These are phyloP conservation scores for Ibycter americanus DNA, from an alignment of 2,797 vertebrate species.

Conservation along the genomic window DNA sequence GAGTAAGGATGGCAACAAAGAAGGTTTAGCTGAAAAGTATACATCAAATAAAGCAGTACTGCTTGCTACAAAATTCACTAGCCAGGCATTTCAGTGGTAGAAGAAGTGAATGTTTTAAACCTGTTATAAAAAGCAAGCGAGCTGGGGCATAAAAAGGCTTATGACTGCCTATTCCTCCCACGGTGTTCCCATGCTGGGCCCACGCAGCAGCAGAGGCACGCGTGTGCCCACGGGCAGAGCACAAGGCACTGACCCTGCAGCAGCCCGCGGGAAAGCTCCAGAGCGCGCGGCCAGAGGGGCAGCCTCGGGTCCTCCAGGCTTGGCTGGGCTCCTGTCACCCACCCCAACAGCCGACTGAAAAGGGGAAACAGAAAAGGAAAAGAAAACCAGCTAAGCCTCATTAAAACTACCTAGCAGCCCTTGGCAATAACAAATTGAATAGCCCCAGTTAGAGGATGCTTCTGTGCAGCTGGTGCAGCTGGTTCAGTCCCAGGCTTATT, in stretches of 20 bases:
- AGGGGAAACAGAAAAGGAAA: not conserved
- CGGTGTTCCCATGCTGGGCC: fast-evolving
- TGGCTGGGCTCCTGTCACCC: not conserved
- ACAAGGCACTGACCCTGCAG: not conserved
- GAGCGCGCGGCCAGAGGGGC: fast-evolving
- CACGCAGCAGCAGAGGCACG: fast-evolving
- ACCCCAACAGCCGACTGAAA: not conserved
- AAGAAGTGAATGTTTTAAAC: not conserved
- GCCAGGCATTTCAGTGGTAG: not conserved
- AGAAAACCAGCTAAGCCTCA: not conserved
- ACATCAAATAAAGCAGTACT: not conserved
- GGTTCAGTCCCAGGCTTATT: not conserved
- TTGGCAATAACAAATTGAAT: not conserved
- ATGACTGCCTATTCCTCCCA: not conserved
- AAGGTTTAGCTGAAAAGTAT: not conserved
- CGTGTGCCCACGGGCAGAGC: not conserved
- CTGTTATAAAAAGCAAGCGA: not conserved
- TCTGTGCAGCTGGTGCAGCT: not conserved
- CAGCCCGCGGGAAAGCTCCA: not conserved
- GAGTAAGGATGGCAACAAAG: not conserved
- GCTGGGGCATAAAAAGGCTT: not conserved
- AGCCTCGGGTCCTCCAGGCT: not conserved
- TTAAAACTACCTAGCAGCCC: not conserved
- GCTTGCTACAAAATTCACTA: not conserved
- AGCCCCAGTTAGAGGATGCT: not conserved